phyloP scores from a whole-genome alignment of 2,113 vertebrate genomes.

The Psittacara wagleri region DNA sequence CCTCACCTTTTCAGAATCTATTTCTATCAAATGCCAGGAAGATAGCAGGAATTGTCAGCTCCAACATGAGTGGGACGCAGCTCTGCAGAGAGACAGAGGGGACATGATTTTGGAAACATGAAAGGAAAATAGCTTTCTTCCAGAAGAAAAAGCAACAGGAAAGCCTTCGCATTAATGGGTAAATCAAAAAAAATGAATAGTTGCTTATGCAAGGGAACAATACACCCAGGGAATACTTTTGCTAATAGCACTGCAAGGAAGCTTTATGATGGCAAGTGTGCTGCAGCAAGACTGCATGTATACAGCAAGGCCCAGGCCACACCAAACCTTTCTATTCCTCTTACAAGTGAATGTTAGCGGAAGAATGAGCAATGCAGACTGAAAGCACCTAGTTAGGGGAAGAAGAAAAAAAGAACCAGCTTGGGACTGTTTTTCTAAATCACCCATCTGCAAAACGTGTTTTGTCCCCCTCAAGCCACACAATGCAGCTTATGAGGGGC shows the following conservation, averaged over 20 bases:
- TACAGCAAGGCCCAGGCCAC: background rate
- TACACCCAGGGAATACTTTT: background rate
- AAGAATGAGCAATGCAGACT: background rate
- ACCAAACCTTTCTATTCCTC: background rate
- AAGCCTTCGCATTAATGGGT: background rate
- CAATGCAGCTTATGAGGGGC: background rate
- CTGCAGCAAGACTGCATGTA: background rate
- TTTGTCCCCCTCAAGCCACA: background rate
- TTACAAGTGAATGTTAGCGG: background rate
- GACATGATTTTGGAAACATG: background rate
- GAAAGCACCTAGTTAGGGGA: background rate
- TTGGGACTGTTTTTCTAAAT: background rate
- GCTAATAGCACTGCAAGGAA: background rate
- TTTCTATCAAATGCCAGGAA: background rate
- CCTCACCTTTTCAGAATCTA: constrained; percentile 38
- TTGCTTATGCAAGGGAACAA: background rate
- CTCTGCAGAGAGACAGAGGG: background rate
- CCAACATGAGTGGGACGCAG: background rate
- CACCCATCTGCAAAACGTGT: background rate
- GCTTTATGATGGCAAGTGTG: background rate
- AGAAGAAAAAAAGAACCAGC: background rate
- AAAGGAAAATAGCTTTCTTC: background rate
- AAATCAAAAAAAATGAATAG: background rate
- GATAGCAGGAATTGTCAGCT: background rate
- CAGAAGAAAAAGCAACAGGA: background rate